Evolutionary conservation across 1,140 invertebrate genomes (phyloP), one percentile per base, ranked within the genome.

Genomic region (Latrodectus geometricus): DNA sequence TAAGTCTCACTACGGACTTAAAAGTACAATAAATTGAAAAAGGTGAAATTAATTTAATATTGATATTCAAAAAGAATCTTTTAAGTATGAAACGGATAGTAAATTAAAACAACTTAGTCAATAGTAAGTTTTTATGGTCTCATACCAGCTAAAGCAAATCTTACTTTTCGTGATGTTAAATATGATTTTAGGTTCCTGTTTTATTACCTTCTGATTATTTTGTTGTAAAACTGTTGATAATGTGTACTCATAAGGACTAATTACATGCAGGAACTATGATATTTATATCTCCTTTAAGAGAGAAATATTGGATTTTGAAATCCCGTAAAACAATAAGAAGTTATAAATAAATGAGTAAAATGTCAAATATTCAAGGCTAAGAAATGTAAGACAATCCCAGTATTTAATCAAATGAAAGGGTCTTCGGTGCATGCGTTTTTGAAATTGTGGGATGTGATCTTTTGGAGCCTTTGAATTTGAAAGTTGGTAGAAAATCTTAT

Each of bases 401-500:
- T 5, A 52, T 65, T 12, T 49, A 75, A 20, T 65, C 82, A 50
- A 65, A 61, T 56, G 70, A 83, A 35, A 35, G 70, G 17, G 80
- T 83, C 5, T 15, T 52, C 20, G 70, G 74, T 48, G 56, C 73
- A 48, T 5, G 23, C 8, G 15, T n/a, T n/a, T n/a, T n/a, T n/a
- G n/a, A n/a, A n/a, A n/a, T n/a, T n/a, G n/a, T n/a, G n/a, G n/a
- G n/a, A 54, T n/a, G 76, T 85, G 69, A 61, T 69, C 35, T 85
- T 2, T 54, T 35, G 7, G 73, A 73, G 9, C 82, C 82, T 0
- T 35, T 77, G 90, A 92, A 68, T 12, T 85, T 8, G 87, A 91
- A 17, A 91, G 89, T 88, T 81, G 82, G 9, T 73, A 79, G 48
- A 21, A 85, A 93, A 78, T 89, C 88, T 5, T 92, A 92, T 82